These are phyloP conservation scores for Cryptocephalus primarius DNA, from an alignment of 2,888 invertebrate species.

Conservation along the genomic window DNA sequence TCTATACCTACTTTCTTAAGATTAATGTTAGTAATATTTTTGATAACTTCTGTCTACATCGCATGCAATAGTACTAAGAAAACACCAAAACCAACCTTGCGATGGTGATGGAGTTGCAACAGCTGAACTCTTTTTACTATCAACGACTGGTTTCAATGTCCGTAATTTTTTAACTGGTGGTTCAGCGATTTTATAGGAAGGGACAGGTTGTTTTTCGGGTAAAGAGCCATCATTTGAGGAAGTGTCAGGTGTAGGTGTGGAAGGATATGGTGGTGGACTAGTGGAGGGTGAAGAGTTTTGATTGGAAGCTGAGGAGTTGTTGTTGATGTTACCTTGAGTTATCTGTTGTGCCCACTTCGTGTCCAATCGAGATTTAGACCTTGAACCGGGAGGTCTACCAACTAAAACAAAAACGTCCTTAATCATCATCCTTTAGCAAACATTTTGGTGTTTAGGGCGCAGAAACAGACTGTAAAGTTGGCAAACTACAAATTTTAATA, in stretches of 20 bases:
- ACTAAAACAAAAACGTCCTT: constrained; percentile 25
- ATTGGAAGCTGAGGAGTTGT: constrained; percentile 2
- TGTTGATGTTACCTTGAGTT: constrained; percentile 29
- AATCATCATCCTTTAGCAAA: too few relatives aligned
- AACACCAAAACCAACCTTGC: constrained; percentile 8
- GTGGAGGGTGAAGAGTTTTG: constrained; percentile 1
- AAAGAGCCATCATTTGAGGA: constrained; percentile 11
- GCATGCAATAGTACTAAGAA: too few relatives aligned
- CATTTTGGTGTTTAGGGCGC: too few relatives aligned
- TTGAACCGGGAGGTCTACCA: constrained; percentile 35
- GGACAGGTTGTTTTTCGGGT: not conserved
- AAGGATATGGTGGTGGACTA: constrained; percentile 4
- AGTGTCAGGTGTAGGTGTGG: constrained; percentile 11
- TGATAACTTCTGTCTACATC: too few relatives aligned
- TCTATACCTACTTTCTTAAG: too few relatives aligned
- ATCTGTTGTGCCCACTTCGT: constrained; percentile 30
- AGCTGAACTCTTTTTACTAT: constrained; percentile 5
- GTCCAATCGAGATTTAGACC: constrained; percentile 15
- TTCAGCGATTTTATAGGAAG: not conserved
- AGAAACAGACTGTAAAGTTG: too few relatives aligned
- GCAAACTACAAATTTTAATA: too few relatives aligned
- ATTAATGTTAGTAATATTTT: too few relatives aligned
- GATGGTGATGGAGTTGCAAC: constrained; percentile 6
- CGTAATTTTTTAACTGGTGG: constrained; percentile 19
- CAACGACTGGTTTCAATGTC: constrained; percentile 19